Conservation (phyloP, 2,797 vertebrate species). For the Thalassophryne amazonica region DNA sequence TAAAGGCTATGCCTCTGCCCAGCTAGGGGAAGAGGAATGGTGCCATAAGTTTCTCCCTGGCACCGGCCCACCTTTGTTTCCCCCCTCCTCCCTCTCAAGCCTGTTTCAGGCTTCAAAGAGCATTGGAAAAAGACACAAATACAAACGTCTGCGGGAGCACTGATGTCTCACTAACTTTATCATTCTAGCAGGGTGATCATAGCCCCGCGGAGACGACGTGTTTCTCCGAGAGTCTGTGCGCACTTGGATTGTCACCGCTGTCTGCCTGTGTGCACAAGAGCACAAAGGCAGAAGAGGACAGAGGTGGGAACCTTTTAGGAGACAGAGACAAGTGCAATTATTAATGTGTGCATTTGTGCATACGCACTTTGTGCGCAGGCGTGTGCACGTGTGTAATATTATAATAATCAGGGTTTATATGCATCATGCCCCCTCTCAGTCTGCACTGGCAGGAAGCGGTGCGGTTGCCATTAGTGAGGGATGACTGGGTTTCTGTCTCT, state of each 20-base stretch:
- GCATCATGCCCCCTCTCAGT: conserved; percentile 75
- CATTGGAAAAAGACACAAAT: conserved; percentile 70
- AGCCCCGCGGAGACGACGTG: conserved; percentile 61
- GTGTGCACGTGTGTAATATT: conserved; percentile 47
- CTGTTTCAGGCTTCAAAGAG: conserved; percentile 84
- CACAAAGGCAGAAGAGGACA: conserved; percentile 70
- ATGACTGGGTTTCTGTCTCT: conserved; percentile 71
- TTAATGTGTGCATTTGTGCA: conserved; percentile 52
- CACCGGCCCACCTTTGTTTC: conserved; percentile 82
- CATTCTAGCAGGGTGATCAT: conserved; percentile 82
- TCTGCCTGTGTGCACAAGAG: conserved; percentile 54
- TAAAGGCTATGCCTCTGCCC: conserved; percentile 80
- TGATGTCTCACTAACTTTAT: conserved; percentile 83
- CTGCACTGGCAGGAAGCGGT: conserved; percentile 76
- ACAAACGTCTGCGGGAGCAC: conserved; percentile 69
- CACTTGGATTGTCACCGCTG: conserved; percentile 48
- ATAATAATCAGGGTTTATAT: conserved; percentile 78
- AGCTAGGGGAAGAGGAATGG: conserved; percentile 78
- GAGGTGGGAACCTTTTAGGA: conserved; percentile 73
- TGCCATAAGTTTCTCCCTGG: conserved; percentile 84
- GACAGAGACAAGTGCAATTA: conserved; percentile 62
- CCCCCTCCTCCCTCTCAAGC: conserved; percentile 74
- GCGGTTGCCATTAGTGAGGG: conserved; percentile 81
- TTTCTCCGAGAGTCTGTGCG: conserved; percentile 10
- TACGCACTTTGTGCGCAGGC: conserved; percentile 4